Base-by-base conservation (phyloP, 2,888 invertebrate genomes). In the Heliconius ismenius region DNA sequence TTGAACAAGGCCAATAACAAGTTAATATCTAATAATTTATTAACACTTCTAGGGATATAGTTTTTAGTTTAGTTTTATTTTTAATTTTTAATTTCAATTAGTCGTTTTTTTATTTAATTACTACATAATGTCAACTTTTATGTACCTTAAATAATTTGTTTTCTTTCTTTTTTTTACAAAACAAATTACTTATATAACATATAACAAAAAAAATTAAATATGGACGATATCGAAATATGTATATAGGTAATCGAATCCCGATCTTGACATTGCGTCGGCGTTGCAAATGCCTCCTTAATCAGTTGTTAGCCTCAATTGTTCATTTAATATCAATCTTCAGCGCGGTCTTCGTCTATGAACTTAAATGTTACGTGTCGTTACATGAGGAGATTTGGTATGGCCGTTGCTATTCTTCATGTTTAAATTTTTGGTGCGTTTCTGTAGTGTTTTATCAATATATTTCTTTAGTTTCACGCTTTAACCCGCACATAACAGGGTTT, bases 211-310 rank as follows among this genome's bases (percentile, higher is more conserved):
- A n/a, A n/a, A n/a, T n/a, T n/a, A n/a, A n/a, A 11, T 39, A 39
- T 39, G 4, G 36, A 36, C 10, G 36, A 10, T 36, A 7, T 32
- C 0, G 4, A 43, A 43, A 43, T 18, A 6, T 43, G 6, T 4
- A 1, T 15, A 39, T 67, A 43, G 24, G 24, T 24, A 43, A 67
- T 24, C 43, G 67, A 67, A 9, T 32, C 4, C 32, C 58, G 58
- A 63, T 70, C 63, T 75, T 70, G 60, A 68, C 68, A 69, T 75
- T 69, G 75, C 69, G 69, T 69, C 69, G 75, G 69, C 75, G 62
- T 24, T 39, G 49, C n/a, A 70, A 68, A 58, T 32, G 36, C 63
- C n/a, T 70, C 69, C 49, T 49, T 63, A 63, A 24, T 32, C 15
- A 26, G 54, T 75, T 70, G 54, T 75, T 70, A 70, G 32, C 58